Evolutionary conservation across 1,140 invertebrate species (phyloP), one percentile per base, ranked within the genome.

Genomic region (Euura lappo): DNA sequence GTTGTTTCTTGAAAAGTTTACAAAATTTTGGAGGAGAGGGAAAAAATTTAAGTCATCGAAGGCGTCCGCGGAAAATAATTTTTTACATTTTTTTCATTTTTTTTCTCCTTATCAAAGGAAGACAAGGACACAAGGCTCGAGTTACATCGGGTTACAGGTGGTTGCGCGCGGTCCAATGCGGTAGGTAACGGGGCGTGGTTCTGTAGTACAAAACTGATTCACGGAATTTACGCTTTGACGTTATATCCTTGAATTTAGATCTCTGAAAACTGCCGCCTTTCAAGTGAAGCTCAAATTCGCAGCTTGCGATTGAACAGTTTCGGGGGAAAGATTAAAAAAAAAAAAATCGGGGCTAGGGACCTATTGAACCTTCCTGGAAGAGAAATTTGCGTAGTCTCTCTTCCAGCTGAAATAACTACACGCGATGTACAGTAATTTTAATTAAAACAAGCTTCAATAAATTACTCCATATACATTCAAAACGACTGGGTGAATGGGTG

Each of bases 161-260:
- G 51, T 60, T 60, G 51, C 51, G 51, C 51, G 51, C 51, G 51
- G 51, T 60, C 51, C 51, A n/a, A 60, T 60, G 51, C 51, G 51
- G 51, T 60, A 60, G 51, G 51, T 60, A 60, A 60, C 51, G 51
- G 51, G 51, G 51, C 51, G 51, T 60, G 51, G 51, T 60, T 60
- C 13, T 60, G 51, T 60, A 60, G 51, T 60, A 60, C 51, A 11
- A 60, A 60, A 60, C 51, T 60, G 51, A 60, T 60, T 60, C 51
- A n/a, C 51, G 8, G 13, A 60, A 11, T 60, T 60, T 28, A 28
- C 28, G 13, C 51, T 60, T 60, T 60, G 51, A n/a, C 13, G 51
- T 60, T 11, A n/a, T 60, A 60, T n/a, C 13, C 51, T 8, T 28
- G 28, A 28, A 28, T 8, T 8, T n/a, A 60, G 51, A 60, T 60